Percentiles rank a stretch among this genome's conserved stretches.
These are phyloP conservation scores for Gambusia affinis DNA, from an alignment of 2,113 vertebrate genomes.

Conservation along the genomic window DNA sequence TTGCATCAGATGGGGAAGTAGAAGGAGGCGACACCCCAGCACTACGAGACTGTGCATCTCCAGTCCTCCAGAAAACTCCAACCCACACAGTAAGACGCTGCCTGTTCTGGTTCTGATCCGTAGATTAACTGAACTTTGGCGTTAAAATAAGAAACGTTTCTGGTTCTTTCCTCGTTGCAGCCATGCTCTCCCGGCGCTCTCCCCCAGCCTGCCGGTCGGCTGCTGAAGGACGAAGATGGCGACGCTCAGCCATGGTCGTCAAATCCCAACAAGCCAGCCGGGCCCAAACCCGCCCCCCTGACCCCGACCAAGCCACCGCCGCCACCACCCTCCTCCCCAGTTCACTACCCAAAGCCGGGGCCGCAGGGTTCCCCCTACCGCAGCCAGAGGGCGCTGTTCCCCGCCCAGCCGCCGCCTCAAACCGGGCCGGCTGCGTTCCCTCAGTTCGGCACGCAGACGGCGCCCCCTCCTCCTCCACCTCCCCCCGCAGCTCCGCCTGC, in stretches of 20 bases:
- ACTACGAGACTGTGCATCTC: slow-evolving; percentile 76
- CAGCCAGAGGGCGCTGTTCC: slow-evolving; percentile 78
- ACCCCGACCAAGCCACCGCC: slow-evolving; percentile 74
- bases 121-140: background rate
- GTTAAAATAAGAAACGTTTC: background rate
- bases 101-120: background rate
- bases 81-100: slow-evolving; percentile 71
- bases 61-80: slow-evolving; percentile 74
- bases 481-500: slow-evolving; percentile 72
- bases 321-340: slow-evolving; percentile 65
- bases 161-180: slow-evolving; percentile 37
- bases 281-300: slow-evolving; percentile 67
- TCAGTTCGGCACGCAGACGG: slow-evolving; percentile 73
- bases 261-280: slow-evolving; percentile 62
- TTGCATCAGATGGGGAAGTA: slow-evolving; percentile 72
- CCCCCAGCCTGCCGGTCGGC: slow-evolving; percentile 48
- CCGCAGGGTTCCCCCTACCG: slow-evolving; percentile 79
- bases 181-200: slow-evolving; percentile 73
- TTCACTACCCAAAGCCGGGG: slow-evolving; percentile 78
- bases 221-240: slow-evolving; percentile 75
- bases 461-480: slow-evolving; percentile 73
- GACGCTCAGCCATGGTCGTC: slow-evolving; percentile 66
- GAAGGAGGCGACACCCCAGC: slow-evolving; percentile 70
- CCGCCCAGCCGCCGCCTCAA: slow-evolving; percentile 65
- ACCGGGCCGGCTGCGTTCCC: slow-evolving; percentile 57